Conservation (phyloP, 2,797 vertebrate species). For the Mionectes olivaceus region DNA sequence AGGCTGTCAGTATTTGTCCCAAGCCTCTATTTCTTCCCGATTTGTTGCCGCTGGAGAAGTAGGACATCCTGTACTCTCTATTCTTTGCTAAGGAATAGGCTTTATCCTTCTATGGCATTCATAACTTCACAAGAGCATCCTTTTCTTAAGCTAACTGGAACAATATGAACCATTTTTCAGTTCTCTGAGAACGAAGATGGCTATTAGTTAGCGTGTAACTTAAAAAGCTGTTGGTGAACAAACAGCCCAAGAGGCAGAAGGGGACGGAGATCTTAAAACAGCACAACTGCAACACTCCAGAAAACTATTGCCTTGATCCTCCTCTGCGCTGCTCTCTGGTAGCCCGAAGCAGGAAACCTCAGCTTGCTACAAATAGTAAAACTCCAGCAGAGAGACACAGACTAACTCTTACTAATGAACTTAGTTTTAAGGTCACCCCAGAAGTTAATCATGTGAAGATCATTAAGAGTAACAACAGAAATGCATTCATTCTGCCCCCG, state of each 20-base stretch:
- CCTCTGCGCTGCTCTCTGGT: background rate
- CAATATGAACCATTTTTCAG: background rate
- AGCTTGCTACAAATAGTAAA: background rate
- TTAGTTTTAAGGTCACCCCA: constrained; percentile 55
- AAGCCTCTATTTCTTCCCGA: background rate
- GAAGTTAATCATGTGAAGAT: constrained; percentile 45
- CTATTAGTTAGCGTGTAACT: background rate
- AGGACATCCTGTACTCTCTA: background rate
- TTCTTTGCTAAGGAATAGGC: background rate
- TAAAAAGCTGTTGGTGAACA: background rate
- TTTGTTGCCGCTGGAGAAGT: background rate
- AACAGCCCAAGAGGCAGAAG: background rate
- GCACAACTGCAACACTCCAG: background rate
- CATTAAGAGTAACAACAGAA: background rate
- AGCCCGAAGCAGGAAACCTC: background rate
- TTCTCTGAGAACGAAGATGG: background rate
- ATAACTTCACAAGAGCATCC: background rate
- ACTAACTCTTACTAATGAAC: constrained; percentile 45
- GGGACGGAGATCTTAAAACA: background rate
- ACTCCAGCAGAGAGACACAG: background rate
- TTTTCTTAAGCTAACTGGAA: background rate
- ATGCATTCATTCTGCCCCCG: background rate
- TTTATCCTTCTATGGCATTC: background rate
- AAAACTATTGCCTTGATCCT: background rate
- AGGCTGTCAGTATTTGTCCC: background rate